These are phyloP conservation scores for Bubo scandiacus DNA, from an alignment of 2,113 vertebrate species.

Conservation along the genomic window DNA sequence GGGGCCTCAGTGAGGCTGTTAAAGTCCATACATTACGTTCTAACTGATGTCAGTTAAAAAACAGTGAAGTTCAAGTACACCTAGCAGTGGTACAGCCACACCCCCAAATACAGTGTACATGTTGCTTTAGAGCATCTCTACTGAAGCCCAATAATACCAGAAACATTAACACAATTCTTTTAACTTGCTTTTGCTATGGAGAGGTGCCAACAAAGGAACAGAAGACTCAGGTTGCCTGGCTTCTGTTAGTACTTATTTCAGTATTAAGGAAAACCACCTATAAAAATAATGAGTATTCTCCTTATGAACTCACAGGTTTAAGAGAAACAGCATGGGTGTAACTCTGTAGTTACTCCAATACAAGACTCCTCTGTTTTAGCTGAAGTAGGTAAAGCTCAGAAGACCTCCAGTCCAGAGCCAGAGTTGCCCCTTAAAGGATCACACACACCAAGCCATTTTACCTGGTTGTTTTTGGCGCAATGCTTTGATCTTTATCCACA, in stretches of 20 bases:
- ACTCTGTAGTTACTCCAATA: background rate
- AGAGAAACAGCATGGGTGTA: background rate
- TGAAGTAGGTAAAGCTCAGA: background rate
- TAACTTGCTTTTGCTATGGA: background rate
- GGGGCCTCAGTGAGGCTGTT: background rate
- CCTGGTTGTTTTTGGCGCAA: constrained; percentile 94
- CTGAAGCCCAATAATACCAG: background rate
- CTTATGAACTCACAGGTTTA: background rate
- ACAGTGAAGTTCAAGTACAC: background rate
- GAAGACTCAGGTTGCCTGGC: background rate
- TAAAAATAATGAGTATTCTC: background rate
- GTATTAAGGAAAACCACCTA: background rate
- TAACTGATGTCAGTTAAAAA: background rate
- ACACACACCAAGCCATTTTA: background rate
- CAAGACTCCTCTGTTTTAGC: background rate
- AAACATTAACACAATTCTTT: background rate
- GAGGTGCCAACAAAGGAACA: background rate
- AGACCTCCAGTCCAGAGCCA: background rate
- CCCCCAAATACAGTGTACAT: rapidly evolving
- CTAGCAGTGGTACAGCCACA: background rate
- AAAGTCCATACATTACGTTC: background rate
- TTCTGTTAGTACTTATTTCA: background rate
- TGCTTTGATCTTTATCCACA: constrained; percentile 98
- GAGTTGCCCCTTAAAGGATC: background rate
- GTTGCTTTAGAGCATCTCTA: background rate